A percentile compares a stretch with the other conserved stretches of the same genome.
phyloP scores from a whole-genome alignment of 2,888 invertebrate species.

The Cosmia trapezina region DNA sequence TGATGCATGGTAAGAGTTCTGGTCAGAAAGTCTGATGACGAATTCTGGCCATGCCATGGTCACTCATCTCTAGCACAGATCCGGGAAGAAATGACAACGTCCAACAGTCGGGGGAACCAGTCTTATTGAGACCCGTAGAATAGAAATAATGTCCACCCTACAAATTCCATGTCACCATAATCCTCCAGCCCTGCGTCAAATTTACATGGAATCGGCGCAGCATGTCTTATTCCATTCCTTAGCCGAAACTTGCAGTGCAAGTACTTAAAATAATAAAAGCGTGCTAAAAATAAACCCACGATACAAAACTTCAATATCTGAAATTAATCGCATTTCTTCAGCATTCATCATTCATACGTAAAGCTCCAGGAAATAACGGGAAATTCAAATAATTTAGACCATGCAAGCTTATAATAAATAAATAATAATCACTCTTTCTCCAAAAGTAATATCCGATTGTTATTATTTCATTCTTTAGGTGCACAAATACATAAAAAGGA shows the following conservation, averaged over 20 bases:
- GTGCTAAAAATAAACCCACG: not conserved
- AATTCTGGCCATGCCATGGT: not conserved
- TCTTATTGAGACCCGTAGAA: not conserved
- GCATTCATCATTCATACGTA: not conserved
- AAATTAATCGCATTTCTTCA: not conserved
- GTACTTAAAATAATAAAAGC: not conserved
- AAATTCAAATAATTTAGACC: not conserved
- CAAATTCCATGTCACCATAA: not conserved
- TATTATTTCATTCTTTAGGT: not conserved
- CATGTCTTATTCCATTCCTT: not conserved
- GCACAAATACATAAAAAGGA: slow-evolving; percentile 44
- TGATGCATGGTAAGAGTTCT: not conserved
- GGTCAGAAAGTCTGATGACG: not conserved
- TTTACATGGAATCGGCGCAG: not conserved
- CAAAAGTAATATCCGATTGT: too few relatives aligned
- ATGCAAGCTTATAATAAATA: not conserved
- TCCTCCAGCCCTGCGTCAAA: not conserved
- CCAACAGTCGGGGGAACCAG: not conserved
- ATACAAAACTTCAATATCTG: not conserved
- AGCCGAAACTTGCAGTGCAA: not conserved
- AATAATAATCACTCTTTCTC: not conserved
- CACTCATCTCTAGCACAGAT: not conserved
- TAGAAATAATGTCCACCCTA: not conserved
- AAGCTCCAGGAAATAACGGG: not conserved
- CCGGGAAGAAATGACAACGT: not conserved